Evolutionary conservation across 2,888 invertebrate species (phyloP), one percentile per base, ranked within the genome.

Genomic region (Xestobium rufovillosum): DNA sequence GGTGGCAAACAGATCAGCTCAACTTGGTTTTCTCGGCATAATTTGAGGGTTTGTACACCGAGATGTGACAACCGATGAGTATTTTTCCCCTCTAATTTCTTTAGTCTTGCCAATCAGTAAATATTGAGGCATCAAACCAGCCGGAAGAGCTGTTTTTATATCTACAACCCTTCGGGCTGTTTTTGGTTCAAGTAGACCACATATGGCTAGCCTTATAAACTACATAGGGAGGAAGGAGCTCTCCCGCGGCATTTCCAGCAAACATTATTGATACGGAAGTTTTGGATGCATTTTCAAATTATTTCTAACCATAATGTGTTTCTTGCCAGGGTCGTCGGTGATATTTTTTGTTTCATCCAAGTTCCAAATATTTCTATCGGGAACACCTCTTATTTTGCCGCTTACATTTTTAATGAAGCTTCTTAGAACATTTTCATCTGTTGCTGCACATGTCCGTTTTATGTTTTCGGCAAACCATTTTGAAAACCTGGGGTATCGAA

Each of bases 311-410:
- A n/a, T n/a, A n/a, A n/a, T n/a, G n/a, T n/a, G n/a, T n/a, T 45
- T 45, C 16, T 37, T 41, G 1, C 56, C 59, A 17, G 57, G 56
- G 33, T 62, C 55, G 35, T 61, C 59, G 4, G 46, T 32, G 3
- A 63, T 39, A 31, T 58, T 59, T 2, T n/a, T n/a, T n/a, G 55
- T 56, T 38, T 60, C 57, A 38, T 62, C 59, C 45, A 56, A 63
- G 36, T 63, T 61, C 14, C 50, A 43, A n/a, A 52, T 51, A 25
- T 42, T 43, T 32, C 34, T 13, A 15, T 43, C 37, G 8, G 44
- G 45, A 10, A 50, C 35, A 12, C 19, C 28, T 15, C 36, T 12
- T 4, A 36, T 8, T 12, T 11, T 23, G n/a, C n/a, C n/a, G n/a
- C n/a, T n/a, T n/a, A n/a, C n/a, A 14, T 14, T 3, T 8, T 27